Conservation (phyloP, 2,888 invertebrate species). For the Allacma fusca region DNA sequence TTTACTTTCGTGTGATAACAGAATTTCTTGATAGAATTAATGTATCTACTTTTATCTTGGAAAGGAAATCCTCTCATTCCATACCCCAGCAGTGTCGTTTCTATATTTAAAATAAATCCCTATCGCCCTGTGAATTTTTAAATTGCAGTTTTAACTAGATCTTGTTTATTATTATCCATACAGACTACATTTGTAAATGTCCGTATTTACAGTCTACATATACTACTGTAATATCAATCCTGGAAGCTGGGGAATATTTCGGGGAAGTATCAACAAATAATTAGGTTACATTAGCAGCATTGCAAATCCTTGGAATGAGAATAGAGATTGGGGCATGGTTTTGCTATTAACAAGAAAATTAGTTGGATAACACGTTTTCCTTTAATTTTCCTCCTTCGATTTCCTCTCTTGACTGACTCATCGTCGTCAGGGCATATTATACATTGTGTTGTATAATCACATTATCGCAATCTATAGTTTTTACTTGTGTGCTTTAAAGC, state of each 20-base stretch:
- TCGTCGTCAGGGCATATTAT: no score
- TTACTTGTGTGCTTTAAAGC: no score
- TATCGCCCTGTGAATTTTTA: no score
- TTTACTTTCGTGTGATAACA: constrained; percentile 16
- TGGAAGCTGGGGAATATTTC: background rate
- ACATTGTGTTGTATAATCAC: no score
- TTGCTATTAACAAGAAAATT: constrained; percentile 11
- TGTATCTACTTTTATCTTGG: constrained; percentile 5
- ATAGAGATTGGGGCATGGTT: background rate
- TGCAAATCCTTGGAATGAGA: background rate
- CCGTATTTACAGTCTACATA: no score
- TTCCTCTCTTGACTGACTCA: background rate
- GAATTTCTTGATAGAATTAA: background rate
- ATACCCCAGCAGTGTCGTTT: background rate
- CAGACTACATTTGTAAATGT: no score
- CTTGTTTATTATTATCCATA: no score
- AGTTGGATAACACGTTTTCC: background rate
- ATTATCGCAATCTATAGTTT: no score
- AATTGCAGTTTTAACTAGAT: no score
- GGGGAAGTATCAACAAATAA: background rate
- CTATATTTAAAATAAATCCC: no score
- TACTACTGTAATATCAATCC: background rate
- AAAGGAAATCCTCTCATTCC: constrained; percentile 12
- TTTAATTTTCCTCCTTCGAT: background rate
- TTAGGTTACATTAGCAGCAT: background rate